Evolutionary conservation across 2,888 invertebrate species (phyloP).

Genomic region (Drosophila phalerata): DNA sequence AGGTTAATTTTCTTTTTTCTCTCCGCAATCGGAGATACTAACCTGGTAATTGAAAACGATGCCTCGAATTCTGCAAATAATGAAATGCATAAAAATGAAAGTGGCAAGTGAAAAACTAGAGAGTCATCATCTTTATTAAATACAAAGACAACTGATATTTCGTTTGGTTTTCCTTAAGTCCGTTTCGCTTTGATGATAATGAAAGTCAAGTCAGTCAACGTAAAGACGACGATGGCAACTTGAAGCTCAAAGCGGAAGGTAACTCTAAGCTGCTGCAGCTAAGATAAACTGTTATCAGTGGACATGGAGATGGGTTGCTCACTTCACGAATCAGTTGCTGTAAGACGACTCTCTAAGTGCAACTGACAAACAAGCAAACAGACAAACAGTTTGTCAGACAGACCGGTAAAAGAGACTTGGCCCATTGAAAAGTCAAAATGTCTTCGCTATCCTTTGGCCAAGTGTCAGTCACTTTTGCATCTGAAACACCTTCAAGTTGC

Average conservation of each 20-base stretch:
- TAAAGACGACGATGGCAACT: slow-evolving; percentile 59
- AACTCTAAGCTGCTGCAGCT: slow-evolving; percentile 34
- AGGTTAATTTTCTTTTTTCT: slow-evolving; percentile 6
- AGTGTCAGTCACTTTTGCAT: slow-evolving; percentile 32
- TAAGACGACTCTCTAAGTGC: slow-evolving; percentile 25
- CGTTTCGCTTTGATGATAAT: slow-evolving; percentile 42
- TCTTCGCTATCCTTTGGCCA: slow-evolving; percentile 30
- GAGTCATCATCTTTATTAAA: slow-evolving; percentile 7
- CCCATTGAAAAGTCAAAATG: slow-evolving; percentile 35
- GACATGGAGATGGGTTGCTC: slow-evolving; percentile 1
- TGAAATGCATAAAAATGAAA: slow-evolving; percentile 54
- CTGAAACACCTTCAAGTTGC: slow-evolving; percentile 13
- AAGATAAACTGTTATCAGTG: slow-evolving; percentile 60
- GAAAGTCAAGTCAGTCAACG: slow-evolving; percentile 67
- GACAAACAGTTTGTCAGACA: neutral
- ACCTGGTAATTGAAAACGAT: slow-evolving; percentile 47
- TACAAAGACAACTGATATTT: slow-evolving; percentile 10
- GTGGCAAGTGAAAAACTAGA: slow-evolving; percentile 15
- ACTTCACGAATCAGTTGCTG: slow-evolving; percentile 43
- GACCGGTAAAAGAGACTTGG: neutral
- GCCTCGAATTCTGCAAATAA: slow-evolving; percentile 55
- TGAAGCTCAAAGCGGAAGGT: slow-evolving; percentile 14
- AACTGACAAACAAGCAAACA: slow-evolving; percentile 20
- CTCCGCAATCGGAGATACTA: slow-evolving; percentile 17
- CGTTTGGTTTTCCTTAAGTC: slow-evolving; percentile 7